These are phyloP conservation scores for Patella ulyssiponensis DNA, from an alignment of 2,888 invertebrate species.

Conservation along the genomic window DNA sequence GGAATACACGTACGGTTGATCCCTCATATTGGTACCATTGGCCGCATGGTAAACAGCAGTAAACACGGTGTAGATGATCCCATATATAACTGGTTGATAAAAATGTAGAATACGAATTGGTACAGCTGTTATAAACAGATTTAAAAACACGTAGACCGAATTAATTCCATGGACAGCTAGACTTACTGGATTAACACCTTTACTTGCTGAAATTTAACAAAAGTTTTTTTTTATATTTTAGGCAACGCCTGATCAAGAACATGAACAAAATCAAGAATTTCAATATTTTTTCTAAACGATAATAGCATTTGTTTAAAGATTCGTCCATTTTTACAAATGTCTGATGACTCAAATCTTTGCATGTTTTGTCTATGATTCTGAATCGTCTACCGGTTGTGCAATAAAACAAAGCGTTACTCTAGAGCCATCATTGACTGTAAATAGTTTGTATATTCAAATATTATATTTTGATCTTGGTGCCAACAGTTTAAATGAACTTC, in stretches of 20 bases:
- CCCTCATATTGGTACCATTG: conserved; percentile 81
- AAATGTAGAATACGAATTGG: conserved; percentile 79
- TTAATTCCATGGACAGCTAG: conserved; percentile 79
- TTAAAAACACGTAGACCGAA: conserved; percentile 81
- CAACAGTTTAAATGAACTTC: no score
- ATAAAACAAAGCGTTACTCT: no score
- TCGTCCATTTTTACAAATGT: no score
- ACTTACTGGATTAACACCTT: conserved; percentile 38
- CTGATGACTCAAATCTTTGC: no score
- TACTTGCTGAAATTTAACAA: not conserved
- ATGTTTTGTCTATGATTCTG: no score
- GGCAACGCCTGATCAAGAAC: not conserved
- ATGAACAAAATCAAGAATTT: no score
- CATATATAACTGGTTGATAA: conserved; percentile 57
- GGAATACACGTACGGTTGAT: conserved; percentile 81
- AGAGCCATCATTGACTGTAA: no score
- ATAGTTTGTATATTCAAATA: no score
- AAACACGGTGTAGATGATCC: conserved; percentile 75
- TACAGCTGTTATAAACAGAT: conserved; percentile 81
- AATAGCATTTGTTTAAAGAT: no score
- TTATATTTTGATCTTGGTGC: no score
- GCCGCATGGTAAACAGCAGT: conserved; percentile 80
- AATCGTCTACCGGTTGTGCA: no score
- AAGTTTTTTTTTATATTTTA: not conserved
- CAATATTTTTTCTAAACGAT: no score